phyloP scores from a whole-genome alignment of 2,888 invertebrate genomes.

The Tenthredo scrophulariae region DNA sequence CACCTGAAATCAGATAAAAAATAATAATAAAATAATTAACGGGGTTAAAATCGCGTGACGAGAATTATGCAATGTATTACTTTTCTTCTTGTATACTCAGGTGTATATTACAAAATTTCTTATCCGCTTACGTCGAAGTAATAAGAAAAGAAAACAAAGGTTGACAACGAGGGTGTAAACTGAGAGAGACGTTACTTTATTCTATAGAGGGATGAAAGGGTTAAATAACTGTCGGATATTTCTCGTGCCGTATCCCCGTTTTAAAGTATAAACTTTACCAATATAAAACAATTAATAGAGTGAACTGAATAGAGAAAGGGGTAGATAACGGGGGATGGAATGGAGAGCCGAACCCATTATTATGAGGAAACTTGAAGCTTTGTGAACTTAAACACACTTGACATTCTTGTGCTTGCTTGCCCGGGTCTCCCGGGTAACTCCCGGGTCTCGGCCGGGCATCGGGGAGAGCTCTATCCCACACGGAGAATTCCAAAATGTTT shows the following conservation, averaged over 20 bases:
- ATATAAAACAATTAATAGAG: constrained; percentile 65
- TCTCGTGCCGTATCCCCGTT: constrained; percentile 47
- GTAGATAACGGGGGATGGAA: constrained; percentile 49
- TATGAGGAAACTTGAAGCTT: constrained; percentile 59
- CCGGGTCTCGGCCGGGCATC: constrained; percentile 57
- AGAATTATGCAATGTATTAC: background rate
- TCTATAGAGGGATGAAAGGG: background rate
- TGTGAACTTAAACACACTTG: constrained; percentile 58
- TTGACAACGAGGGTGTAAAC: background rate
- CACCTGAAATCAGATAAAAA: constrained; percentile 47
- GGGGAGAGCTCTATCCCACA: background rate
- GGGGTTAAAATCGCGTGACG: background rate
- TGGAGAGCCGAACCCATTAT: constrained; percentile 56
- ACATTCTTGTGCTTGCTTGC: constrained; percentile 56
- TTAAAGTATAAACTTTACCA: constrained; percentile 63
- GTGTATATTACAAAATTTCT: background rate
- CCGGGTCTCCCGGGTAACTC: constrained; percentile 30
- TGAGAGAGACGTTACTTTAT: background rate
- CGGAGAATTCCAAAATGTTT: background rate
- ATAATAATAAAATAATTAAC: background rate
- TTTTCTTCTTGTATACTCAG: background rate
- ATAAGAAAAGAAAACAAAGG: background rate
- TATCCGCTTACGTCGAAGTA: background rate
- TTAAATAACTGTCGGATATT: background rate
- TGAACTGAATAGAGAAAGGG: constrained; percentile 57